phyloP scores from a whole-genome alignment of 1,140 invertebrate species.

The Drosophila ficusphila region DNA sequence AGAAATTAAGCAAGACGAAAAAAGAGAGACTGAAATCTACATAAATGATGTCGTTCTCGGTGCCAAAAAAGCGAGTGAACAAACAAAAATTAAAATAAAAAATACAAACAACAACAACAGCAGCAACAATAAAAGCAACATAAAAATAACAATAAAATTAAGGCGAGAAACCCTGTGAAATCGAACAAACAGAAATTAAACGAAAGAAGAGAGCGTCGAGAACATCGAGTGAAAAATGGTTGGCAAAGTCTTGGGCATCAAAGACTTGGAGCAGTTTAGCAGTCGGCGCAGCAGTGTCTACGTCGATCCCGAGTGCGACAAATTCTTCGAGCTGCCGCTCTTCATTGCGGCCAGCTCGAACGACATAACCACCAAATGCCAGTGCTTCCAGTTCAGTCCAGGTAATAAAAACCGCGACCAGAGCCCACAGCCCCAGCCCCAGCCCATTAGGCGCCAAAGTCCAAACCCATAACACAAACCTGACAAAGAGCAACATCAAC shows the following conservation, averaged over 20 bases:
- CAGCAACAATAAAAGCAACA: too few relatives aligned
- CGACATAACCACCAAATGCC: constrained; percentile 82
- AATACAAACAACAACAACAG: constrained; percentile 13
- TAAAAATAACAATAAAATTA: constrained; percentile 16
- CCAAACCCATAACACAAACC: background rate
- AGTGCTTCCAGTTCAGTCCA: constrained; percentile 83
- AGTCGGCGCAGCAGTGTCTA: constrained; percentile 83
- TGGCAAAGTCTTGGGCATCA: constrained; percentile 82
- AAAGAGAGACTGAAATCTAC: constrained; percentile 69
- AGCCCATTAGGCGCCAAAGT: constrained; percentile 8
- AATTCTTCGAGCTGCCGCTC: constrained; percentile 82
- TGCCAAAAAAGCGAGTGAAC: constrained; percentile 48
- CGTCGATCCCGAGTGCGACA: constrained; percentile 84
- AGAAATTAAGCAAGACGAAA: constrained; percentile 38
- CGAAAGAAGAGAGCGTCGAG: constrained; percentile 8
- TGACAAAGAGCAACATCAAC: background rate
- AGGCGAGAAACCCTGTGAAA: constrained; percentile 24
- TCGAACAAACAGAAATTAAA: constrained; percentile 15
- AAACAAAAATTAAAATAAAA: constrained; percentile 34
- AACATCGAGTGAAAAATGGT: constrained; percentile 65
- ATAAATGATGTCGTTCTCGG: constrained; percentile 67
- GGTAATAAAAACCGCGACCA: constrained; percentile 62
- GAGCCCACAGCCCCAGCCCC: constrained; percentile 6
- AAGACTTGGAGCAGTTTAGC: constrained; percentile 79
- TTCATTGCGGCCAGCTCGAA: constrained; percentile 82